phyloP scores from a whole-genome alignment of 2,113 vertebrate genomes.

The Pygoscelis adeliae region DNA sequence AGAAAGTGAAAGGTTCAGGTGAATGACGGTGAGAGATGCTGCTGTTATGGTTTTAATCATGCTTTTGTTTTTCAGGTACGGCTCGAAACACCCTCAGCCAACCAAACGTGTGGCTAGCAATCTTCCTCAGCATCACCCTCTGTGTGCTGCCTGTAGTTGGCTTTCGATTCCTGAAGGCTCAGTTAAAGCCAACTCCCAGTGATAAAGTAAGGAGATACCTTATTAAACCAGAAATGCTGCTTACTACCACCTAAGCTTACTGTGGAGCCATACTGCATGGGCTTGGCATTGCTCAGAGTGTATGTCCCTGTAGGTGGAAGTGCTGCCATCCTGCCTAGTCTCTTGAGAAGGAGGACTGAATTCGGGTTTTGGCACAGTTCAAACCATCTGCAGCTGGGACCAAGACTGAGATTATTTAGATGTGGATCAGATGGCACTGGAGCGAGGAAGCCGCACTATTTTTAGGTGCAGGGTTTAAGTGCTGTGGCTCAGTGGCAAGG shows the following conservation, averaged over 20 bases:
- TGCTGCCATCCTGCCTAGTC: background rate
- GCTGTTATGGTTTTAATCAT: background rate
- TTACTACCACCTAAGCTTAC: background rate
- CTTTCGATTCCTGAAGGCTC: conserved; percentile 80
- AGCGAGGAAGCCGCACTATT: background rate
- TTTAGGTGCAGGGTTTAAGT: background rate
- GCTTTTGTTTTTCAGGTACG: conserved; percentile 76
- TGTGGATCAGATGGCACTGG: background rate
- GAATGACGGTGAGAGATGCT: background rate
- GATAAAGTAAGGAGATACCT: conserved; percentile 81
- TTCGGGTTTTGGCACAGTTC: background rate
- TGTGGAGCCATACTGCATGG: fast-evolving
- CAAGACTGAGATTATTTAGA: background rate
- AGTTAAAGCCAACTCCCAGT: conserved; percentile 80
- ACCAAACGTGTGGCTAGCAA: conserved; percentile 87
- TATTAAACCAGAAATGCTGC: background rate
- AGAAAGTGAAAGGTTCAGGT: background rate
- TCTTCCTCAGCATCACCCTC: conserved; percentile 84
- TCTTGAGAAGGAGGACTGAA: background rate
- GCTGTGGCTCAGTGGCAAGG: background rate
- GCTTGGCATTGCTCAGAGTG: background rate
- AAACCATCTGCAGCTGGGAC: background rate
- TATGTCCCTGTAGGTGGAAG: background rate
- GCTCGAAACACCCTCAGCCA: conserved; percentile 87
- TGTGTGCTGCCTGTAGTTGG: conserved; percentile 84